Percentiles rank a stretch among this genome's conserved stretches.
Evolutionary conservation across 2,888 invertebrate species (phyloP).

Genomic region (Dromius quadrimaculatus): DNA sequence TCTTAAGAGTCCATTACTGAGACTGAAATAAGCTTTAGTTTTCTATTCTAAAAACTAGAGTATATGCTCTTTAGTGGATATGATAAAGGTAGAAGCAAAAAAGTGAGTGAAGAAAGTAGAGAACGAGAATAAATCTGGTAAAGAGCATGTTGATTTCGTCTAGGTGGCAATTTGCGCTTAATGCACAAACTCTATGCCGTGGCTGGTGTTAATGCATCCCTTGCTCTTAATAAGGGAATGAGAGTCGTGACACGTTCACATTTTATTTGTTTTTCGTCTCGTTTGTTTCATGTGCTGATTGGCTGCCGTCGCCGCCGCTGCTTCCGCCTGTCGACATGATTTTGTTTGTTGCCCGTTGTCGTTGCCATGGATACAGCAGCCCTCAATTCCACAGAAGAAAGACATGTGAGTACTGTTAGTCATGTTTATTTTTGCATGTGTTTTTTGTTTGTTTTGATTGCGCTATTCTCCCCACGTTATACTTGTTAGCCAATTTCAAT

Average conservation of each 20-base stretch:
- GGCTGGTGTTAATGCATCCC: constrained; percentile 17
- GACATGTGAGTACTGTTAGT: constrained; percentile 48
- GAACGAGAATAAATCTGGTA: constrained; percentile 1
- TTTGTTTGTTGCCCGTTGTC: constrained; percentile 28
- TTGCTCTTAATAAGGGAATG: constrained; percentile 25
- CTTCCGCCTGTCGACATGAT: constrained; percentile 34
- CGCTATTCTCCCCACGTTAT: constrained; percentile 21
- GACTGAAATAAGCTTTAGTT: no score
- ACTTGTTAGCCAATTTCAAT: constrained; percentile 28
- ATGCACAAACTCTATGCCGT: constrained; percentile 9
- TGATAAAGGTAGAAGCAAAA: background rate
- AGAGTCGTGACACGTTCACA: constrained; percentile 31
- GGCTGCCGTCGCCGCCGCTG: constrained; percentile 23
- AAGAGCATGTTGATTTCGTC: constrained; percentile 13
- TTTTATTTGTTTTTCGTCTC: constrained; percentile 46
- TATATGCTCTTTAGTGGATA: no score
- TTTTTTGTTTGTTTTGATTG: constrained; percentile 29
- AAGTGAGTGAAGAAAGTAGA: background rate
- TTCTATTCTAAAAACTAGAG: background rate
- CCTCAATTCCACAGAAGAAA: constrained; percentile 48
- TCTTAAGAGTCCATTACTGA: no score
- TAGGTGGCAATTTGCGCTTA: constrained; percentile 18
- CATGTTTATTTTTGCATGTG: constrained; percentile 27
- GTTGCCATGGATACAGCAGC: constrained; percentile 44
- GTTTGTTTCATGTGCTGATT: constrained; percentile 51